Base-by-base conservation (phyloP, 2,797 vertebrate species). In the Scolopax rusticola region DNA sequence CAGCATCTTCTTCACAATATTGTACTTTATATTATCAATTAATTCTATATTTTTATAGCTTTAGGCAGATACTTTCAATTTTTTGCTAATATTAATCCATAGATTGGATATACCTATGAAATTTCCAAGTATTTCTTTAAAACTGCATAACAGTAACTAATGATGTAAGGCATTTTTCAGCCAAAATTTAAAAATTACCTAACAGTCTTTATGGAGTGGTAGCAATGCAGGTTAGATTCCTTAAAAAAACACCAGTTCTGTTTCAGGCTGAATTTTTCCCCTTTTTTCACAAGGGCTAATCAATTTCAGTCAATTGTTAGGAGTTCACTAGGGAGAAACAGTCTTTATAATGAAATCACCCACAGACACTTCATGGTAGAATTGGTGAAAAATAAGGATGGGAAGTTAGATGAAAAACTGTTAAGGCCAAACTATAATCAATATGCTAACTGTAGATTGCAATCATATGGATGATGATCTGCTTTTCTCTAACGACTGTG, bases 331-430 rank as follows among this genome's bases (percentile, higher is more conserved):
- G 10, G 28, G 63, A 53, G 80, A 88, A 69, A 57, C 50, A 40
- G 23, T 75, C 30, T 94, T 78, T 64, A 64, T 85, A 96, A 96
- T 89, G 71, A 96, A 89, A 87, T 74, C 38, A 60, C 33, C 41
- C 69, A 59, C 33, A 76, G 77, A 53, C 32, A 56, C 12, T 89
- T 78, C 79, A 50, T 75, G 53, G 86, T 63, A 90, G 69, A 65
- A 93, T 95, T 71, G 24, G 85, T 86, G 36, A 94, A 9, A n/a
- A 64, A 81, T 32, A 57, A 28, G 54, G 54, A 92, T 68, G 51
- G 1, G 12, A 89, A 40, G 74, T 60, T 56, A 84, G 67, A 57
- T 69, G 70, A 87, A 82, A 93, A 97, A 88, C 38, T 53, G 20
- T 47, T 74, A 88, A 95, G 51, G 81, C 87, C 77, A 89, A 87